A percentile compares a stretch with the other conserved stretches of the same genome.
These are phyloP conservation scores for Eleginops maclovinus DNA, from an alignment of 2,113 vertebrate genomes.

Conservation along the genomic window DNA sequence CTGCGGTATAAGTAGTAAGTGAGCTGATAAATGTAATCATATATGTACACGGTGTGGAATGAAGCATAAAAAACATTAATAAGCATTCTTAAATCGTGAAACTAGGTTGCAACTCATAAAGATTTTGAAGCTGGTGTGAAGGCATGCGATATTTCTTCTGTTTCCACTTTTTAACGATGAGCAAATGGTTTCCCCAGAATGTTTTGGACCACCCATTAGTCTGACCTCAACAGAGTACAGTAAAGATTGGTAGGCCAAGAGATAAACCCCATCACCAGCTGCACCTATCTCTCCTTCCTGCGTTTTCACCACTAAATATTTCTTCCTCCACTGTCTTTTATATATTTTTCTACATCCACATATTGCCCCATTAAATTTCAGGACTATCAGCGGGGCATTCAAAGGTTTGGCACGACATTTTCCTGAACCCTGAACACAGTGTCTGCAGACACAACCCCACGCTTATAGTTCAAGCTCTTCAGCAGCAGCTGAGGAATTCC, in stretches of 20 bases:
- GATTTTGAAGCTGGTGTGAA: slow-evolving; percentile 37
- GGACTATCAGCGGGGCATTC: slow-evolving; percentile 30
- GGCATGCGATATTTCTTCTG: slow-evolving; percentile 6
- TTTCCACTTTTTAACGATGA: slow-evolving; percentile 28
- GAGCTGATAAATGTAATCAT: slow-evolving; percentile 60
- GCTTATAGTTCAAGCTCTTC: slow-evolving; percentile 78
- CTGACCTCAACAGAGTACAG: slow-evolving; percentile 60
- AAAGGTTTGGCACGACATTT: slow-evolving; percentile 59
- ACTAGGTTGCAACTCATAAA: slow-evolving; percentile 29
- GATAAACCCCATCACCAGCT: slow-evolving; percentile 90
- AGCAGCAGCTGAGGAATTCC: slow-evolving; percentile 85
- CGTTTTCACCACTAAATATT: slow-evolving; percentile 44
- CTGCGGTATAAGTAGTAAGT: slow-evolving; percentile 43
- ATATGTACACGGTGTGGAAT: slow-evolving; percentile 39
- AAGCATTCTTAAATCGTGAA: slow-evolving; percentile 44
- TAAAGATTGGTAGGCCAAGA: slow-evolving; percentile 78
- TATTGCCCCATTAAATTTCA: slow-evolving; percentile 31
- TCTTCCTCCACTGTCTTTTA: slow-evolving; percentile 46
- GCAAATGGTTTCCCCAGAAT: slow-evolving; percentile 23
- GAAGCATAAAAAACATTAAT: slow-evolving; percentile 38
- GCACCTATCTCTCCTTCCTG: slow-evolving; percentile 84
- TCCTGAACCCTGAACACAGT: slow-evolving; percentile 42
- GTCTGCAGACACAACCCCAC: slow-evolving; percentile 51
- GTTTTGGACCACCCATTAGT: slow-evolving; percentile 40
- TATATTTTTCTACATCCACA: slow-evolving; percentile 43